Evolutionary conservation across 1,140 invertebrate species (phyloP).

Genomic region (Tetraneura akinire): DNA sequence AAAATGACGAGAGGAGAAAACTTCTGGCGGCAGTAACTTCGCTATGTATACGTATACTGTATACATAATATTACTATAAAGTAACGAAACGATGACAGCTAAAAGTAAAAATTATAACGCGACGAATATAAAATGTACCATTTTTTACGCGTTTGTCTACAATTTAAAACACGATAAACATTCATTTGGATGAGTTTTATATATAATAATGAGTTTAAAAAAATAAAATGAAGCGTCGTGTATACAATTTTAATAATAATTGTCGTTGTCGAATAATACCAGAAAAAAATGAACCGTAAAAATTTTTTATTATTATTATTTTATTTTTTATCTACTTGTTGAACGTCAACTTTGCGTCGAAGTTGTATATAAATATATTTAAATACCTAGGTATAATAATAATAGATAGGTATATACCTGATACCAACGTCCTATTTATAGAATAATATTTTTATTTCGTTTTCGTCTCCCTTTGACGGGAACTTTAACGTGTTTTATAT

Average conservation of each 20-base stretch:
- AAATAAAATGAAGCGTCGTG: not conserved
- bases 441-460: no score
- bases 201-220: not conserved
- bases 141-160: conserved; percentile 3
- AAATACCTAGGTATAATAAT: no score
- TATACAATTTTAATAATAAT: no score
- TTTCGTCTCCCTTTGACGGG: no score
- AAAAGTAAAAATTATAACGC: conserved; percentile 1
- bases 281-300: not conserved
- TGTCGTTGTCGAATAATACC: not conserved
- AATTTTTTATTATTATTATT: no score
- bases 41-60: no score
- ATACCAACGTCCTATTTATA: no score
- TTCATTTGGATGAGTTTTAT: not conserved
- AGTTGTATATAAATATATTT: no score
- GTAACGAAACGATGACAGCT: not conserved
- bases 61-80: no score
- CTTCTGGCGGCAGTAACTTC: not conserved
- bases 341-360: not conserved
- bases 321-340: conserved; percentile 10
- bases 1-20: conserved; percentile 4
- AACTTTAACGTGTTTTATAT: no score
- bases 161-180: not conserved
- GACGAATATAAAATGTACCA: not conserved
- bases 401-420: no score